Base-by-base conservation (phyloP, 2,797 vertebrate genomes). In the Glyptemys insculpta region DNA sequence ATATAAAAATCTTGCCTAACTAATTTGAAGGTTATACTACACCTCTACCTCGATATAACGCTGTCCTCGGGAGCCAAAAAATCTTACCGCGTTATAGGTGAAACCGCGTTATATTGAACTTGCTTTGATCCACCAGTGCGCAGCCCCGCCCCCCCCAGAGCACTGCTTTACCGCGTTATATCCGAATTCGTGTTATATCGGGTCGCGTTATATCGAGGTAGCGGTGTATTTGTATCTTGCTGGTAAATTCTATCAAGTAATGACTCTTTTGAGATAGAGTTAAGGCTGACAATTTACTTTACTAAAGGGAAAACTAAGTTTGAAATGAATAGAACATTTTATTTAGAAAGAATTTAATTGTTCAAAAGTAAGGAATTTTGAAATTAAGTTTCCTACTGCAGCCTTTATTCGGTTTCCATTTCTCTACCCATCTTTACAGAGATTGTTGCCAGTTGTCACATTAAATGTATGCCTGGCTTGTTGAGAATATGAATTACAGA, bases 1-100 rank as follows among this genome's bases (percentile, higher is more conserved):
- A n/a, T 27, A 57, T 86, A 94, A 62, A 93, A 84, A 74, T 90
- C 94, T 97, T 97, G 87, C 92, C 91, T 96, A 92, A 94, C 54
- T 76, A 29, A 88, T 89, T 80, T 92, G 91, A 96, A 92, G 88
- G 91, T 97, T 96, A 87, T 78, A 44, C 27, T 65, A 44, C 44
- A 44, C 44, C 44, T 44, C 44, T 44, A 44, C 44, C 44, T 44
- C 7, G 44, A 44, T 44, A 44, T 44, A 44, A 44, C 1, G 44
- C 44, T 44, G 44, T 44, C 44, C 44, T 44, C 44, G 6, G 44
- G 44, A 44, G 44, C 44, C 44, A 44, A 44, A 44, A 44, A 44
- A 44, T 44, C 44, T 44, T 44, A 44, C 44, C 44, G 44, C 44
- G 44, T 44, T 44, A 8, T 44, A 44, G 44, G 44, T 44, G 44